Conservation (phyloP, 2,797 vertebrate genomes). For the Falco rusticolus region DNA sequence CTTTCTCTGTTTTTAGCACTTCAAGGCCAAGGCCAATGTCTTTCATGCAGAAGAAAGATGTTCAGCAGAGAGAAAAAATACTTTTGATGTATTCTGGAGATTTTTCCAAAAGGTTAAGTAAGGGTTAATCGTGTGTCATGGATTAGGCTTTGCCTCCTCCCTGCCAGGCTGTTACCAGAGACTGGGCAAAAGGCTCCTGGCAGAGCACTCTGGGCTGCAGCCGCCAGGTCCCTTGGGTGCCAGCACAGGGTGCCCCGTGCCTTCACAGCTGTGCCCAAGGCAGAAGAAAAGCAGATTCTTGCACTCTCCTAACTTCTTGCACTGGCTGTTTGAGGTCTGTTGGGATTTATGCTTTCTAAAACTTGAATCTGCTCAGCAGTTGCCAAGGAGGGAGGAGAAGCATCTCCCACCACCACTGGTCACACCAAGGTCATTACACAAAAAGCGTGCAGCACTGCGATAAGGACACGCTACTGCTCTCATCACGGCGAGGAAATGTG, state of each 20-base stretch:
- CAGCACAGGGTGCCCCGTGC: not conserved
- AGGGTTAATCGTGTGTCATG: not conserved
- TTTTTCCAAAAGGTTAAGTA: not conserved
- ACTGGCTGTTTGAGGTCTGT: too few relatives aligned
- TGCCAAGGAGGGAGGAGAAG: not conserved
- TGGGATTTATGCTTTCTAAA: not conserved
- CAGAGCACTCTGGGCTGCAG: not conserved
- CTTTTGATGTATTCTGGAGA: not conserved
- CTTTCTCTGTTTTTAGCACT: not conserved
- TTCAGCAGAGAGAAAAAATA: fast-evolving
- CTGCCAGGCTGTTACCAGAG: not conserved
- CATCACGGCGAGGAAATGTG: fast-evolving
- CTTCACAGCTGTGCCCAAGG: too few relatives aligned
- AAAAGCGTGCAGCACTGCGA: not conserved
- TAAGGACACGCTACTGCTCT: not conserved
- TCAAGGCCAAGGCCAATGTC: not conserved
- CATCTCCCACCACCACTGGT: not conserved
- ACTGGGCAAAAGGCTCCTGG: not conserved
- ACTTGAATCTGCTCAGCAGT: not conserved
- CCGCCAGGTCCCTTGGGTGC: not conserved
- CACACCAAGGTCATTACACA: not conserved
- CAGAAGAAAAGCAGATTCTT: too few relatives aligned
- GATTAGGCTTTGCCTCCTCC: not conserved
- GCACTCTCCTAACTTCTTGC: too few relatives aligned
- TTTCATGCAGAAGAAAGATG: not conserved